Base-by-base conservation (phyloP, 2,888 invertebrate species). In the Callimorpha dominula region DNA sequence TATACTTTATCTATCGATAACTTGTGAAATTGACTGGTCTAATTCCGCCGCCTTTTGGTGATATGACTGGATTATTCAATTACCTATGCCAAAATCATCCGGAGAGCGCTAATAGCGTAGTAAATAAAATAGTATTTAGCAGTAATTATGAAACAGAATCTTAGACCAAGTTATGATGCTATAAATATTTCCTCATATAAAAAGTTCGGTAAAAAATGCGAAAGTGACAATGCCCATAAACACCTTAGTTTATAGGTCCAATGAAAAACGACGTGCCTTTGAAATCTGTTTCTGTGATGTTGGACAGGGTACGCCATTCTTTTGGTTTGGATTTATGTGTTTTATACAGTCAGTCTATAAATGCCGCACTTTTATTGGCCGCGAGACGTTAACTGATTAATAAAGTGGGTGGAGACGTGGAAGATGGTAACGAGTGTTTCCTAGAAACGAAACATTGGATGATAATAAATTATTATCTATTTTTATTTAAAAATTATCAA, bases 301-400 rank as follows among this genome's bases (percentile, higher is more conserved):
- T 89, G 86, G 91, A 88, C 90, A 89, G 90, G 88, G 86, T 85
- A 87, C 86, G 89, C 91, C 89, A 93, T 94, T 94, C 92, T 93
- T 94, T 91, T 88, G 86, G 87, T 76, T 85, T 81, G 88, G 89
- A 95, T 95, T 94, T 94, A 94, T 94, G 92, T 87, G 87, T 91
- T 93, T 92, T 93, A 93, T 92, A 92, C 91, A 90, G 88, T 88
- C 85, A 89, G 91, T 93, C 93, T 94, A 95, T 95, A 94, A 95
- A 94, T 89, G 94, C 91, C 91, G 87, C 86, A 86, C 88, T 94
- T 95, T 94, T 95, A 95, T 93, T 91, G 90, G 91, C 91, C 88
- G 91, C 90, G 90, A 91, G 94, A 94, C 93, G 89, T 94, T 95
- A 91, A 94, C 91, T 93, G 93, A 94, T 95, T 94, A 93, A 94